Base-by-base conservation (phyloP, 2,797 vertebrate species). In the Triplophysa bombifrons region DNA sequence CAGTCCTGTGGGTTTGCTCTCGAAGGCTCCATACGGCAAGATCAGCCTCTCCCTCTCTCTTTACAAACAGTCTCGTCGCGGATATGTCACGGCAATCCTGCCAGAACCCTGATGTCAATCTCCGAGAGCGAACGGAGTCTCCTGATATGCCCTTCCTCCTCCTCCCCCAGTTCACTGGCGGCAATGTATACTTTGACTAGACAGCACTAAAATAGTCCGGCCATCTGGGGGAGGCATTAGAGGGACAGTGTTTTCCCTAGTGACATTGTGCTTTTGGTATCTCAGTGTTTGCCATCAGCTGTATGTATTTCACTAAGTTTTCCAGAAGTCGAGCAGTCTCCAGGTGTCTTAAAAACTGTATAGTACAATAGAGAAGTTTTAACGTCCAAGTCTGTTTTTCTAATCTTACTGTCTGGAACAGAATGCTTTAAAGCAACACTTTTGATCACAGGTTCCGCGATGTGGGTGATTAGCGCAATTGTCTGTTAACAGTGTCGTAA, bases 121-220 rank as follows among this genome's bases (percentile, higher is more conserved):
- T 61, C 44, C 19, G 60, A 78, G 55, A 27, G 68, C 1, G 58
- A 38, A 41, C 58, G 0, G 46, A 27, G 56, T 75, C 46, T 78
- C 41, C 69, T 60, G 53, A 71, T 25, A 63, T 56, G 34, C 56
- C 71, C 66, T 71, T 66, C 48, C 12, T 56, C 71, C 66, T 71
- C 41, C 69, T 38, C 58, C 41, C 70, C 70, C 75, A 50, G 68
- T 64, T 46, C 44, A 82, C 64, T 20, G 30, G 64, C 27, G 27
- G 51, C 76, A 72, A 67, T 78, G 75, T 77, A 82, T 82, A 78
- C 76, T 78, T 72, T 78, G 76, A 78, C 76, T 78, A 78, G 76
- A 78, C 76, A 65, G 68, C 68, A 72, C 68, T 46, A 78, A 78
- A 78, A 78, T 78, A 78, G 76, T 64, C 58, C 6, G 6, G 76